A percentile compares a stretch with the other conserved stretches of the same genome.
Conservation (phyloP, 2,113 vertebrate species). For the Chrysemys picta region DNA sequence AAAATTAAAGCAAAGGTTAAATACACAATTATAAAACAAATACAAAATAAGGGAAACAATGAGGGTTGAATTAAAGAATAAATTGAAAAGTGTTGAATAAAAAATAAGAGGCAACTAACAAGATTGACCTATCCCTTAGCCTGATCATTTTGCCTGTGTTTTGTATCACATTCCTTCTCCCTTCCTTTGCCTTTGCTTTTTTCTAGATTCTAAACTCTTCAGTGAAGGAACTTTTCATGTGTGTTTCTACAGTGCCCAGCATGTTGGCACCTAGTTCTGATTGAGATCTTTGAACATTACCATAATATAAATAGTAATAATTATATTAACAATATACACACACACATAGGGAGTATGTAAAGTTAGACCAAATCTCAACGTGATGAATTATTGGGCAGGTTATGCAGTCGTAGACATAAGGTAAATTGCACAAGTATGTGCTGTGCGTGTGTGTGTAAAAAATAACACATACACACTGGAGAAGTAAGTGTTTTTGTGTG, state of each 20-base stretch:
- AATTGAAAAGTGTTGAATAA: neutral
- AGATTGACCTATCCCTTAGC: neutral
- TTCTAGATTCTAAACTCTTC: neutral
- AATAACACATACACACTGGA: neutral
- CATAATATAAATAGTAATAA: conserved; percentile 21
- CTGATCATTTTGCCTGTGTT: neutral
- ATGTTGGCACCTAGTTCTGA: conserved; percentile 21
- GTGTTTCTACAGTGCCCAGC: neutral
- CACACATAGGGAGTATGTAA: conserved; percentile 17
- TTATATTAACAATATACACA: conserved; percentile 34
- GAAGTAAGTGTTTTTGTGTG: no score
- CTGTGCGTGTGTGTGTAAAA: no score
- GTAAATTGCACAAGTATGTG: neutral
- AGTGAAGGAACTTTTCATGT: conserved; percentile 30
- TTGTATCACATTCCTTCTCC: neutral
- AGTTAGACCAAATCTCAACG: conserved; percentile 29
- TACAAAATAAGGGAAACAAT: neutral
- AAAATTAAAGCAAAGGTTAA: neutral
- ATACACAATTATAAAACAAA: neutral
- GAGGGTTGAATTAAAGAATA: neutral
- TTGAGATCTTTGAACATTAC: neutral
- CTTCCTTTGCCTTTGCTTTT: neutral
- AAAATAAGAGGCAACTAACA: neutral
- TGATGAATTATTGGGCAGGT: conserved; percentile 33
- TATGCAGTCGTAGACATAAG: conserved; percentile 14